Percentiles rank a stretch among this genome's conserved stretches.
These are phyloP conservation scores for Sepiola atlantica DNA, from an alignment of 2,888 invertebrate species.

Conservation along the genomic window DNA sequence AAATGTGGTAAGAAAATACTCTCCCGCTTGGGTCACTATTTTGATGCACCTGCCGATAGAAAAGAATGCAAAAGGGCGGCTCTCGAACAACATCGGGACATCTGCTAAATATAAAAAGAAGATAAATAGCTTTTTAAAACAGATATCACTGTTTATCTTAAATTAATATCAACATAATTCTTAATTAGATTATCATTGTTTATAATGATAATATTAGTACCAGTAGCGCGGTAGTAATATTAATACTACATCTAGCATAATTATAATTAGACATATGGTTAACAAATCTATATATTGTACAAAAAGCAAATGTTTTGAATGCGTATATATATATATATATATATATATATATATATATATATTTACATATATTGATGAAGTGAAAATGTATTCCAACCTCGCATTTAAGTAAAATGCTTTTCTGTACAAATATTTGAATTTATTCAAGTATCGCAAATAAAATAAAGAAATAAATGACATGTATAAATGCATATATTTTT, in stretches of 20 bases:
- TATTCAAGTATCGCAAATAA: too few relatives aligned
- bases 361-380: too few relatives aligned
- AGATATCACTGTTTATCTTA: neutral
- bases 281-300: too few relatives aligned
- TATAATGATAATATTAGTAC: too few relatives aligned
- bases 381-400: too few relatives aligned
- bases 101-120: neutral
- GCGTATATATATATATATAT: neutral
- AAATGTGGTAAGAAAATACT: neutral
- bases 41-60: neutral
- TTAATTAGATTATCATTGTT: neutral
- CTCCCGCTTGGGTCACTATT: neutral
- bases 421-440: too few relatives aligned
- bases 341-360: neutral
- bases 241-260: too few relatives aligned
- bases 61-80: neutral
- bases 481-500: too few relatives aligned
- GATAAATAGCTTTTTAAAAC: neutral
- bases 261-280: too few relatives aligned
- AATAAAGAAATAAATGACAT: too few relatives aligned
- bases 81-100: neutral
- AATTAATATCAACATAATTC: neutral
- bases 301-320: neutral
- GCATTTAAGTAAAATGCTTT: too few relatives aligned
- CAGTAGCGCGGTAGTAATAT: too few relatives aligned